Evolutionary conservation across 2,797 vertebrate genomes (phyloP).

Genomic region (Podarcis lilfordi): DNA sequence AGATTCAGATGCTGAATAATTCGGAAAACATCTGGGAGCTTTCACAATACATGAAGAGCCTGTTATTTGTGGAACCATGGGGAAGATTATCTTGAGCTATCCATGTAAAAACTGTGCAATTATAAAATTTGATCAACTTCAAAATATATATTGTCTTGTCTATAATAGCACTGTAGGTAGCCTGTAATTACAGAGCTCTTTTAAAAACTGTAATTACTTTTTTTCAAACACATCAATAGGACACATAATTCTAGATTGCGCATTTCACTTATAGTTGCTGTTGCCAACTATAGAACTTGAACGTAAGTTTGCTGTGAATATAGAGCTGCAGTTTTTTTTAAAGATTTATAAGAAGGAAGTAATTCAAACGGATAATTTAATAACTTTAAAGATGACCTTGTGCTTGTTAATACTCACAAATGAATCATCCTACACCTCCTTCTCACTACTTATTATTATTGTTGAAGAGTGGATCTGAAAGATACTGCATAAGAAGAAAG

Average conservation of each 20-base stretch:
- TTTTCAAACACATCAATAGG: slow-evolving; percentile 1
- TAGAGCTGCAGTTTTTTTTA: not conserved
- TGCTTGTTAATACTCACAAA: not conserved
- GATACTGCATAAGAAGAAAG: not conserved
- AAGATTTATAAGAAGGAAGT: not conserved
- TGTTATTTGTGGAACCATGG: slow-evolving; percentile 21
- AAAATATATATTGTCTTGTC: slow-evolving; percentile 41
- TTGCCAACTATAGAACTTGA: slow-evolving; percentile 19
- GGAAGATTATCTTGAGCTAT: slow-evolving; percentile 25
- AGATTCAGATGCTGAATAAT: slow-evolving; percentile 31
- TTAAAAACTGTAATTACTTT: slow-evolving; percentile 27
- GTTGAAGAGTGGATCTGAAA: not conserved
- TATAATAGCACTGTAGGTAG: slow-evolving; percentile 44
- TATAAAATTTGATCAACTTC: slow-evolving; percentile 46
- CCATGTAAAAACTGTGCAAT: slow-evolving; percentile 17
- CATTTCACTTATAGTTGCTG: not conserved
- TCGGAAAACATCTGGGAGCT: slow-evolving; percentile 43
- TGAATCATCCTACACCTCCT: not conserved
- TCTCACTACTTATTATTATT: not conserved
- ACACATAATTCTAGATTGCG: slow-evolving; percentile 9
- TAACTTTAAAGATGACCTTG: not conserved
- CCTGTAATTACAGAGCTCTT: slow-evolving; percentile 30
- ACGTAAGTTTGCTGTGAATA: not conserved
- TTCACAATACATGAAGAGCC: slow-evolving; percentile 38
- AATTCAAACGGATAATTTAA: slow-evolving; percentile 4